phyloP scores from a whole-genome alignment of 2,888 invertebrate species.

The Theretra japonica region DNA sequence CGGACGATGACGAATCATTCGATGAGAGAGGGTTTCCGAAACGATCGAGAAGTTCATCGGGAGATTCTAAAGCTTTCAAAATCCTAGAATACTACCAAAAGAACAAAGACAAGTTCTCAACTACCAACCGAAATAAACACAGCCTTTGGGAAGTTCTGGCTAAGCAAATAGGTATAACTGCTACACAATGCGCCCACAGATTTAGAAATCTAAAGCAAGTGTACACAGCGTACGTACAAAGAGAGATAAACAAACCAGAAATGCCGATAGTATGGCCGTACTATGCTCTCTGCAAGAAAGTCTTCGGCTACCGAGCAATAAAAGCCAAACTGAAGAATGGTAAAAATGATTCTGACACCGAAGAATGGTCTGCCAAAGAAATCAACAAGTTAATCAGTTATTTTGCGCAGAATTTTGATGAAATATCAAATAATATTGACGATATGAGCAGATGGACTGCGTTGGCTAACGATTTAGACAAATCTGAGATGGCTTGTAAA shows the following conservation, averaged over 20 bases:
- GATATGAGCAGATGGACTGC: conserved; percentile 57
- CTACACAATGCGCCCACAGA: conserved; percentile 70
- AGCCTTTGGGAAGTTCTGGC: conserved; percentile 65
- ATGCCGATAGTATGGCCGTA: conserved; percentile 77
- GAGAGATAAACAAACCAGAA: conserved; percentile 74
- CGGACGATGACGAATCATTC: conserved; percentile 55
- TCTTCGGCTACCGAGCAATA: conserved; percentile 72
- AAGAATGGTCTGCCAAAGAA: conserved; percentile 71
- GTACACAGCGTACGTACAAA: conserved; percentile 67
- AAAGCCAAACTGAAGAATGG: conserved; percentile 68
- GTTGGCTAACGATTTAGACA: conserved; percentile 56
- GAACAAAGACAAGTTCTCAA: conserved; percentile 71
- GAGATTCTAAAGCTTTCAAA: conserved; percentile 68
- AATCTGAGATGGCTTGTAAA: conserved; percentile 56
- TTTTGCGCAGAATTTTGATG: conserved; percentile 59
- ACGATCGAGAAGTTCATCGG: conserved; percentile 51
- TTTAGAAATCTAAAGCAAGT: conserved; percentile 74
- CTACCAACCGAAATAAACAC: conserved; percentile 61
- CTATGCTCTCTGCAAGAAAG: conserved; percentile 73
- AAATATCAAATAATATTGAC: conserved; percentile 54
- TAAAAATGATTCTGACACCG: conserved; percentile 55
- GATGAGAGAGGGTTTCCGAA: conserved; percentile 60
- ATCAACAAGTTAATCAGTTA: conserved; percentile 68
- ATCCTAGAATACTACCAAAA: conserved; percentile 74
- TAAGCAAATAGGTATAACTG: conserved; percentile 63